phyloP scores from a whole-genome alignment of 2,888 invertebrate species.

The Ischnus inquisitorius region DNA sequence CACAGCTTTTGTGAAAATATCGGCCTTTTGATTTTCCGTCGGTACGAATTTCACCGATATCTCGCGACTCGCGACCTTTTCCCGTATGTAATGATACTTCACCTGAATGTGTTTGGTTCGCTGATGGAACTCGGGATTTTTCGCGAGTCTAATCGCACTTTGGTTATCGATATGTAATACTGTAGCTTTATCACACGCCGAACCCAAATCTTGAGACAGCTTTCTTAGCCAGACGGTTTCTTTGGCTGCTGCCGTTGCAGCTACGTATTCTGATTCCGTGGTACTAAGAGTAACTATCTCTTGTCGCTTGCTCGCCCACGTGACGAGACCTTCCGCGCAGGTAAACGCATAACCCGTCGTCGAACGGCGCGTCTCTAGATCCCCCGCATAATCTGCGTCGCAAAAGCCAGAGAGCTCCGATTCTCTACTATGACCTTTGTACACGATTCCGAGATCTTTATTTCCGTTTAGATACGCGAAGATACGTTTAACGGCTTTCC shows the following conservation, averaged over 20 bases:
- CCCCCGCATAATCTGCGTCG: conserved; percentile 41
- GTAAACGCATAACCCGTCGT: conserved; percentile 38
- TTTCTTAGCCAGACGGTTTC: conserved; percentile 41
- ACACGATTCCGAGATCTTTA: conserved; percentile 18
- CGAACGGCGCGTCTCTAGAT: conserved; percentile 20
- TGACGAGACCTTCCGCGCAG: conserved; percentile 30
- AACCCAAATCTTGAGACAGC: conserved; percentile 17
- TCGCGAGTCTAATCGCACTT: conserved; percentile 25
- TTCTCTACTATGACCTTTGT: neutral
- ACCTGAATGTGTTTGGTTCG: conserved; percentile 54
- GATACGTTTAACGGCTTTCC: conserved; percentile 47
- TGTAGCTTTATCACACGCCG: neutral
- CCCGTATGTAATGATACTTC: conserved; percentile 33
- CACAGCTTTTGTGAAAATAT: conserved; percentile 52
- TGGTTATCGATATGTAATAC: conserved; percentile 47
- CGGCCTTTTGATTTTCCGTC: conserved; percentile 49
- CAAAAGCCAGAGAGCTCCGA: conserved; percentile 35
- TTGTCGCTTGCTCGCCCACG: conserved; percentile 46
- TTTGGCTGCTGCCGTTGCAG: conserved; percentile 16
- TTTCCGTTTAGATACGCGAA: conserved; percentile 37
- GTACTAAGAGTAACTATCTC: conserved; percentile 38
- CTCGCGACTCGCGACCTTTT: conserved; percentile 24
- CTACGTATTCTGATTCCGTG: conserved; percentile 53
- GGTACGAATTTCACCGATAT: conserved; percentile 42
- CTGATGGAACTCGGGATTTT: conserved; percentile 42